Evolutionary conservation across 2,888 invertebrate genomes (phyloP), one percentile per base, ranked within the genome.

Genomic region (Drosophila colorata): DNA sequence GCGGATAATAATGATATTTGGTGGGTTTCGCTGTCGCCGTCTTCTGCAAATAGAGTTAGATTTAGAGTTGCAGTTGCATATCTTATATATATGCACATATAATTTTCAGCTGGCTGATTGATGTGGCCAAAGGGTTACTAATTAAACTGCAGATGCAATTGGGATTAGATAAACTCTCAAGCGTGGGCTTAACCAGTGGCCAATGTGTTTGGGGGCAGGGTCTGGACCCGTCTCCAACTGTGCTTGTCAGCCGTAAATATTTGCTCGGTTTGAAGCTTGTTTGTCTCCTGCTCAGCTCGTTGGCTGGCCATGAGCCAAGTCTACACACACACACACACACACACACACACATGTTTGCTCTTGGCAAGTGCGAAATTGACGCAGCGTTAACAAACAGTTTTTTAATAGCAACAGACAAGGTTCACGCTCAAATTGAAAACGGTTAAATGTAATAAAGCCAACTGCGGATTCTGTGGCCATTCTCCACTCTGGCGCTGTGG

Each of bases 1-100:
- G 97, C 31, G 97, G 97, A 92, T 97, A 97, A 93, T 97, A 97
- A 92, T 98, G 97, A 93, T 98, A 97, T 93, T 97, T 97, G 74
- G 97, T 97, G 25, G 97, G 97, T 91, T 97, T 97, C 51, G 96
- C 96, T 76, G 96, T 93, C 61, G 95, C 95, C 69, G 95, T 94
- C 44, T 95, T 95, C 95, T 95, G 94, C 76, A 52, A 66, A 71
- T 55, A 60, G 40, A 41, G 57, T 46, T 65, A 43, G 64, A 47
- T n/a, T 16, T 11, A 25, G 18, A 16, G n/a, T 23, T 43, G 33
- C 28, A 43, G 41, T 6, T n/a, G 28, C 28, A 28, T 28, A n/a
- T n/a, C n/a, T n/a, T n/a, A n/a, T n/a, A n/a, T n/a, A n/a, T n/a
- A n/a, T n/a, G 8, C 8, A 28, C 7, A 28, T 25, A 33, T 5